Conservation (phyloP, 2,113 vertebrate species). For the Holacanthus passer region DNA sequence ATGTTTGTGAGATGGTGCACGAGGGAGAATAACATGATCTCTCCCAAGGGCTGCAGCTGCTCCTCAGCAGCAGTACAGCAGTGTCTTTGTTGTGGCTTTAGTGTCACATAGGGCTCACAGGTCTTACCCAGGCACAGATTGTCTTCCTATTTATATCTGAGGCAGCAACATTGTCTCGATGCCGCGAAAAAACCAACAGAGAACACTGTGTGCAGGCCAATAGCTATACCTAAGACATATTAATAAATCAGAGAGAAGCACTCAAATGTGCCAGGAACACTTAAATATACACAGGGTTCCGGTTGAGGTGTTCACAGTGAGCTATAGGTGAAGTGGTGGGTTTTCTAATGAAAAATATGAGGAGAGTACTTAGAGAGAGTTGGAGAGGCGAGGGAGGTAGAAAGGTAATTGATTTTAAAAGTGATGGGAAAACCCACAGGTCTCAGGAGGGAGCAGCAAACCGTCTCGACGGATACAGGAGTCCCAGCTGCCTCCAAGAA, state of each 20-base stretch:
- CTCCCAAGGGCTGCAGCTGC: slow-evolving; percentile 65
- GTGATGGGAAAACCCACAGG: slow-evolving; percentile 82
- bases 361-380: slow-evolving; percentile 77
- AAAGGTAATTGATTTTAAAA: slow-evolving; percentile 87
- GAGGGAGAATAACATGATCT: slow-evolving; percentile 73
- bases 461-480: slow-evolving; percentile 75
- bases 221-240: slow-evolving; percentile 54
- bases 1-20: slow-evolving; percentile 77
- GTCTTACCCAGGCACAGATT: slow-evolving; percentile 59
- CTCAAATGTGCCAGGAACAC: slow-evolving; percentile 59
- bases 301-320: slow-evolving; percentile 64
- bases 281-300: slow-evolving; percentile 67
- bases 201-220: slow-evolving; percentile 31
- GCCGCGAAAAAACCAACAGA: slow-evolving; percentile 14
- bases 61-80: slow-evolving; percentile 57
- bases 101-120: slow-evolving; percentile 66
- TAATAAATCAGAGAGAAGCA: slow-evolving; percentile 64
- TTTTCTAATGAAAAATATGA: slow-evolving; percentile 83
- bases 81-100: slow-evolving; percentile 73
- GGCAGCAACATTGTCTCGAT: slow-evolving; percentile 33
- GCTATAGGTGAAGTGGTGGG: slow-evolving; percentile 79
- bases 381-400: slow-evolving; percentile 78
- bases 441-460: slow-evolving; percentile 80
- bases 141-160: slow-evolving; percentile 62
- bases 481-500: slow-evolving; percentile 74